phyloP scores from a whole-genome alignment of 2,113 vertebrate species.

The Tonatia bakeri region DNA sequence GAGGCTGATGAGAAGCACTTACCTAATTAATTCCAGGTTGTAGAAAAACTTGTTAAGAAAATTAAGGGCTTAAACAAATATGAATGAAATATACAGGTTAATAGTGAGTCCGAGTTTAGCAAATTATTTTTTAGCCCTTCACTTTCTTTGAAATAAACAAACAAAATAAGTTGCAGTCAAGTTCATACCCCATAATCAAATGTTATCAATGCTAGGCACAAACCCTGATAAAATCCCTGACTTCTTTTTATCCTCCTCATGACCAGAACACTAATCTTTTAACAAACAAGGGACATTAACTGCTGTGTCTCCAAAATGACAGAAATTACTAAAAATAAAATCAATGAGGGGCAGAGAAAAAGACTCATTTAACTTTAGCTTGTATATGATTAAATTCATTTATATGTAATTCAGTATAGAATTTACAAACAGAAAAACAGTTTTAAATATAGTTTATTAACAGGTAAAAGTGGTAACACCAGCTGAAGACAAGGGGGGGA shows the following conservation, averaged over 20 bases:
- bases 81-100: background rate
- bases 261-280: background rate
- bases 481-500: slow-evolving; percentile 86
- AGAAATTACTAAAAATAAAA: slow-evolving; percentile 55
- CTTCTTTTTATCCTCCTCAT: background rate
- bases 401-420: slow-evolving; percentile 69
- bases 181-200: background rate
- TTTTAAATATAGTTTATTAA: slow-evolving; percentile 85
- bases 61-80: slow-evolving; percentile 12
- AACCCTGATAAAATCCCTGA: background rate
- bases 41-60: background rate
- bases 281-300: background rate
- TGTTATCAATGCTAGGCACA: background rate
- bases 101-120: background rate
- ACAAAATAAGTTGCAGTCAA: background rate
- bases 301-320: slow-evolving; percentile 3
- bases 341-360: slow-evolving; percentile 47
- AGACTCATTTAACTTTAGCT: slow-evolving; percentile 65
- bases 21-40: background rate
- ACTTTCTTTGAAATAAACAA: background rate
- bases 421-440: slow-evolving; percentile 79
- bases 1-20: background rate
- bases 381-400: slow-evolving; percentile 73
- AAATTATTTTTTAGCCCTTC: background rate
- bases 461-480: slow-evolving; percentile 90